Evolutionary conservation across 2,797 vertebrate genomes (phyloP).

Genomic region (Megalops cyprinoides): DNA sequence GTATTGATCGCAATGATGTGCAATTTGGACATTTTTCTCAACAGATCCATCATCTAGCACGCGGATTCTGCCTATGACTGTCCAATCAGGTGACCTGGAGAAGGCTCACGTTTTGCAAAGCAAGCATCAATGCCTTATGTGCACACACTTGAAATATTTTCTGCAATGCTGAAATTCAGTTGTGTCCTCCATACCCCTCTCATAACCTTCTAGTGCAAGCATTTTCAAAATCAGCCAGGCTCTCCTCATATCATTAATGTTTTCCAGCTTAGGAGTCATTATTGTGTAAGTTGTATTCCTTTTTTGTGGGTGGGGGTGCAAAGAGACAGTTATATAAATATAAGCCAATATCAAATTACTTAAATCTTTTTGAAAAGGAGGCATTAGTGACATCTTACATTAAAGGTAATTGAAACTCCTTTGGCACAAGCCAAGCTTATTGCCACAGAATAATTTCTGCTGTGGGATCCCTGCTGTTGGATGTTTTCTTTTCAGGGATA

Average conservation of each 20-base stretch:
- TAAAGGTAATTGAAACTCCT: neutral
- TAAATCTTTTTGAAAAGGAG: too few species aligned
- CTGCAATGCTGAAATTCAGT: too few species aligned
- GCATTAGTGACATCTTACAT: neutral
- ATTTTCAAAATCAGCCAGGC: neutral
- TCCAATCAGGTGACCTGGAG: neutral
- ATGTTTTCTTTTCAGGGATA: neutral
- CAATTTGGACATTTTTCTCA: neutral
- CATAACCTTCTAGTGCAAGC: neutral
- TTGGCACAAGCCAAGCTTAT: neutral
- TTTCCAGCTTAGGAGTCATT: too few species aligned
- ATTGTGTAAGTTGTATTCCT: too few species aligned
- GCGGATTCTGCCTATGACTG: neutral
- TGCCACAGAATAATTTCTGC: neutral
- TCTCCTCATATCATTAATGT: too few species aligned
- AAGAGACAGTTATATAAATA: too few species aligned
- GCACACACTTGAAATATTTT: too few species aligned
- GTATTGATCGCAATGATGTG: neutral
- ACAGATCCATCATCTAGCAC: neutral
- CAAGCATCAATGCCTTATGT: neutral
- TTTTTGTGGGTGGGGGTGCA: too few species aligned
- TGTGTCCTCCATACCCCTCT: too few species aligned
- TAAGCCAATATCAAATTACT: too few species aligned
- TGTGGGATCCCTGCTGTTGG: neutral
- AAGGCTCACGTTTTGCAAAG: conserved; percentile 6